Base-by-base conservation (phyloP, 2,888 invertebrate species). In the Eupithecia centaureata region DNA sequence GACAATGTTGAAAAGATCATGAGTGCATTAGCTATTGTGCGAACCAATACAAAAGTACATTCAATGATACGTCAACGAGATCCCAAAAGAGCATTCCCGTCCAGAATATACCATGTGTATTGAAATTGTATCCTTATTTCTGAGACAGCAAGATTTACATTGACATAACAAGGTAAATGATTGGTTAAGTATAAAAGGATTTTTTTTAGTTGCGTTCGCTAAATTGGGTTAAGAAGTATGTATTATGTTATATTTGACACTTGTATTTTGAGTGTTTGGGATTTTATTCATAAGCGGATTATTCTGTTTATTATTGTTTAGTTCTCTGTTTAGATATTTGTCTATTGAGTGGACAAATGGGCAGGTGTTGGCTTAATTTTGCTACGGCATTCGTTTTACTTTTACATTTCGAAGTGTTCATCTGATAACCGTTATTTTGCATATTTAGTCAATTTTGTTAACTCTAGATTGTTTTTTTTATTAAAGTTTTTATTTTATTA, bases 1-100 rank as follows among this genome's bases (percentile, higher is more conserved):
- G 88, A 89, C 88, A 89, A 83, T 85, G 91, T 87, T 92, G 90
- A 90, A 91, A 91, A 85, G 89, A 88, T 88, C 89, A 90, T 88
- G 91, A 92, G 90, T 90, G 79, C 86, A 92, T 92, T 92, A 92
- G 90, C 87, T 80, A 82, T 92, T 92, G 91, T 92, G 80, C 72
- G 64, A 63, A 65, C 22, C 60, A 59, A 72, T 73, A 91, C 90
- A 91, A 91, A 84, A 77, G 76, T 76, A 79, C 77, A 80, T 83
- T 81, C 86, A 83, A 84, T 85, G 83, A 82, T 82, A 85, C 86
- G 89, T 91, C 90, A 90, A 85, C 86, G 86, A 78, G 80, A 82
- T 76, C 79, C 70, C 81, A 83, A 81, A 78, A 77, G 65, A 38
- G 25, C 18, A 22, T 58, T 73, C 38, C 71, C 38, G n/a, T n/a